Percentiles rank a stretch among this genome's conserved stretches.
Conservation (phyloP, 1,140 invertebrate species). For the Steinernema khuongi region DNA sequence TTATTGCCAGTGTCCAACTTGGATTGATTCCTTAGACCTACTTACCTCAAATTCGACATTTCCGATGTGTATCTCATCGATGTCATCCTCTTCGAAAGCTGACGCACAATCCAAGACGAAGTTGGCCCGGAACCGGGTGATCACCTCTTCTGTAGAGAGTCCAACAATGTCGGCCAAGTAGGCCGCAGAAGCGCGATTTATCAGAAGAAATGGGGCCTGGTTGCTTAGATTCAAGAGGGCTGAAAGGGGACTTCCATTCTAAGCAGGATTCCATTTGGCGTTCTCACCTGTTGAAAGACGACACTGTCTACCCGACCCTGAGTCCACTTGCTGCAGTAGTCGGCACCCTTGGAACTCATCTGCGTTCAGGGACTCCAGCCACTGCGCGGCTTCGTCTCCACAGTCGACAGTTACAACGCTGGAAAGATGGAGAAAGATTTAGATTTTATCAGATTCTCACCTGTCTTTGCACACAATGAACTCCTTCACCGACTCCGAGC, state of each 20-base stretch:
- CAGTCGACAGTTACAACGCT: constrained; percentile 74
- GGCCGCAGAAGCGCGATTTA: constrained; percentile 71
- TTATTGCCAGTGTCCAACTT: background rate
- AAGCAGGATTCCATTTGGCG: background rate
- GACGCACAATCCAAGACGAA: constrained; percentile 62
- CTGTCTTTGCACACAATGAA: constrained; percentile 4
- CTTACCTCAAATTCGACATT: constrained; percentile 67
- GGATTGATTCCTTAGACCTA: background rate
- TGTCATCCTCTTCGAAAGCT: constrained; percentile 72
- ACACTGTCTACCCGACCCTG: background rate
- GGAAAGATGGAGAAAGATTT: constrained; percentile 61
- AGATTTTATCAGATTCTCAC: background rate
- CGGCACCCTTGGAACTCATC: constrained; percentile 65
- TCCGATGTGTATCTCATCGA: constrained; percentile 70
- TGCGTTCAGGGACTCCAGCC: constrained; percentile 67
- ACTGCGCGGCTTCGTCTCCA: constrained; percentile 71
- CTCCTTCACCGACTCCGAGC: background rate
- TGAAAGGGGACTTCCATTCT: constrained; percentile 51
- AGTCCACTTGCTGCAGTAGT: background rate
- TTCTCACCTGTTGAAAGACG: constrained; percentile 13
- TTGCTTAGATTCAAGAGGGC: constrained; percentile 70
- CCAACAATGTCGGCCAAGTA: constrained; percentile 67
- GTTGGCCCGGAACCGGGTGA: constrained; percentile 65
- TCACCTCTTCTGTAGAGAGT: constrained; percentile 61
- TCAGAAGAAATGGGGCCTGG: constrained; percentile 78